A percentile compares a stretch with the other conserved stretches of the same genome.
Conservation (phyloP, 2,113 vertebrate species). For the Thermophis baileyi region DNA sequence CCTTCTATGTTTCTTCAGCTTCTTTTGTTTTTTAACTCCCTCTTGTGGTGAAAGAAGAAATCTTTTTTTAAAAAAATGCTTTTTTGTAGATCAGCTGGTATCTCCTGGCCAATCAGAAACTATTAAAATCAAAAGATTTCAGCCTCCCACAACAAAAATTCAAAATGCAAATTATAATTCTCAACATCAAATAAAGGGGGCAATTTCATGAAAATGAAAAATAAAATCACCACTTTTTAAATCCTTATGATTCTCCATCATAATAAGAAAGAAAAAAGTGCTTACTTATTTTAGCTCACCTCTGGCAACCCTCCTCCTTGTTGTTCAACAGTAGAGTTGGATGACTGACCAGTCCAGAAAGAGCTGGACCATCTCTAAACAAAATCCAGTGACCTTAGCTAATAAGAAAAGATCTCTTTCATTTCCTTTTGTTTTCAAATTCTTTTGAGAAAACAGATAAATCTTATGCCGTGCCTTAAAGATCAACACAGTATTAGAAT, state of each 20-base stretch:
- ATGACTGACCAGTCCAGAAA: not conserved
- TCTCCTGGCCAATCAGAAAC: not conserved
- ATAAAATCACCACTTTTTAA: not conserved
- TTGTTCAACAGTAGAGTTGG: not conserved
- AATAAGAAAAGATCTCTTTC: not conserved
- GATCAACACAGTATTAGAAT: accelerated
- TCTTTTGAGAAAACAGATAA: accelerated
- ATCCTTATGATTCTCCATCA: not conserved
- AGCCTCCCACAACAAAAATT: not conserved
- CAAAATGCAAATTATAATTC: not conserved
- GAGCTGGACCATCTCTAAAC: accelerated
- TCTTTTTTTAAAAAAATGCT: not conserved
- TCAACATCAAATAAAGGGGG: not conserved
- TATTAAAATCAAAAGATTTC: not conserved
- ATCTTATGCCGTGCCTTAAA: not conserved
- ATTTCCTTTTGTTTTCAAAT: accelerated
- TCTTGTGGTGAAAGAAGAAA: not conserved
- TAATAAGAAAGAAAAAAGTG: not conserved
- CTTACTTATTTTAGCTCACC: not conserved
- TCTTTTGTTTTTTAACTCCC: not conserved
- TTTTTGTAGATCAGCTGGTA: not conserved
- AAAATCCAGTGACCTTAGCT: not conserved
- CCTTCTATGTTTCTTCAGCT: not conserved
- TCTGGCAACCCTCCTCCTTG: not conserved
- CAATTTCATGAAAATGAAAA: not conserved